Evolutionary conservation across 2,888 invertebrate species (phyloP).

Genomic region (Amphipyra tragopoginis): DNA sequence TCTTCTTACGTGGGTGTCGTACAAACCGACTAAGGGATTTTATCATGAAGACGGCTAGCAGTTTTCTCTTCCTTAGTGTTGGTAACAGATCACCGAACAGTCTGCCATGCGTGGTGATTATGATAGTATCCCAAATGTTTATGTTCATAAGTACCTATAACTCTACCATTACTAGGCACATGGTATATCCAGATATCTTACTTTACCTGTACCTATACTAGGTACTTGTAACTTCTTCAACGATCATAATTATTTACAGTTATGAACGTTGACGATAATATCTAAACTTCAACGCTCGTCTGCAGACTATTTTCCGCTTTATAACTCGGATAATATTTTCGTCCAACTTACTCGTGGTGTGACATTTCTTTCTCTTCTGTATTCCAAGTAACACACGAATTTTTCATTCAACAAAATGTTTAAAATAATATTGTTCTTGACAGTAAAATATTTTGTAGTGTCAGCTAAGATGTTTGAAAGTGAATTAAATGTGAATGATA

Average conservation of each 20-base stretch:
- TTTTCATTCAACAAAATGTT: slow-evolving; percentile 38
- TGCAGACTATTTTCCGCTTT: slow-evolving; percentile 82
- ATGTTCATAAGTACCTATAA: too few relatives aligned
- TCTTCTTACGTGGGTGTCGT: too few relatives aligned
- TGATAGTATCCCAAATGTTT: too few relatives aligned
- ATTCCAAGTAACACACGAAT: slow-evolving; percentile 32
- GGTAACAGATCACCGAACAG: too few relatives aligned
- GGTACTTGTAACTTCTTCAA: background rate
- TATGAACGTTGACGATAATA: slow-evolving; percentile 68
- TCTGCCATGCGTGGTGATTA: too few relatives aligned
- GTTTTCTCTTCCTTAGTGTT: too few relatives aligned
- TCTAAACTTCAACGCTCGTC: slow-evolving; percentile 60
- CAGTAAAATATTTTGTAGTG: slow-evolving; percentile 28
- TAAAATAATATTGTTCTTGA: slow-evolving; percentile 25
- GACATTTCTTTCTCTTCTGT: slow-evolving; percentile 59
- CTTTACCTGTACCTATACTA: too few relatives aligned
- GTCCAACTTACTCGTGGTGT: slow-evolving; percentile 53
- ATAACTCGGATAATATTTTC: slow-evolving; percentile 78
- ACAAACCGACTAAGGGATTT: too few relatives aligned
- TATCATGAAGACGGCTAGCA: too few relatives aligned
- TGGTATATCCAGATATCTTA: too few relatives aligned
- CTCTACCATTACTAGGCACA: too few relatives aligned
- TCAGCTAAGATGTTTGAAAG: slow-evolving; percentile 69
- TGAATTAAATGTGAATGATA: slow-evolving; percentile 91
- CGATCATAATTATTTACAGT: slow-evolving; percentile 64